Percentiles rank a stretch among this genome's conserved stretches.
These are phyloP conservation scores for Magallana ariakensis DNA, from an alignment of 1,140 invertebrate genomes.

Conservation along the genomic window DNA sequence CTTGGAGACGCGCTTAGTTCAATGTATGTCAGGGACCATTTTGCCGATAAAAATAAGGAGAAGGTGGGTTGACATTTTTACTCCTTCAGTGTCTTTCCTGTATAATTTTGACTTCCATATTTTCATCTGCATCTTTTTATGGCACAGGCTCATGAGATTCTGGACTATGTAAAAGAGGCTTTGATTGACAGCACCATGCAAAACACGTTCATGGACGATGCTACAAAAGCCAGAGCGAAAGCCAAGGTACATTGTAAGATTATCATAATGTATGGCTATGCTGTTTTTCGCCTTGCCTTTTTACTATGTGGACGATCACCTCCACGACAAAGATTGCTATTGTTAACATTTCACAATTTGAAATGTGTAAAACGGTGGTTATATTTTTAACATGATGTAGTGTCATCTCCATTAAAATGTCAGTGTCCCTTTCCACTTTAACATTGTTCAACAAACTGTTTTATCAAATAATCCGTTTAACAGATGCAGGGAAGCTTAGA, in stretches of 20 bases:
- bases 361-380: too few species aligned
- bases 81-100: neutral
- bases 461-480: too few species aligned
- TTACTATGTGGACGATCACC: too few species aligned
- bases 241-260: conserved; percentile 74
- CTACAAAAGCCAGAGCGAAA: conserved; percentile 53
- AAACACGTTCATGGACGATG: conserved; percentile 50
- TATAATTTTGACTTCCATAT: conserved; percentile 51
- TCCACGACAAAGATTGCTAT: too few species aligned
- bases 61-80: conserved; percentile 66
- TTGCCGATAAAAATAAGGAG: conserved; percentile 69
- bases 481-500: conserved; percentile 80
- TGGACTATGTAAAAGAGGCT: conserved; percentile 79
- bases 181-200: conserved; percentile 46
- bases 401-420: too few species aligned
- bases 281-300: too few species aligned
- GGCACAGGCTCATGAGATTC: conserved; percentile 71
- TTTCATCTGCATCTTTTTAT: too few species aligned
- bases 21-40: conserved; percentile 80
- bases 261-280: conserved; percentile 38
- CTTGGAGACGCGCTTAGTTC: conserved; percentile 83
- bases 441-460: too few species aligned
- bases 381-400: too few species aligned
- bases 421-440: too few species aligned
- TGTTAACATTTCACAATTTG: too few species aligned